Evolutionary conservation across 1,140 invertebrate species (phyloP), one percentile per base, ranked within the genome.

Genomic region (Laupala kohalensis): DNA sequence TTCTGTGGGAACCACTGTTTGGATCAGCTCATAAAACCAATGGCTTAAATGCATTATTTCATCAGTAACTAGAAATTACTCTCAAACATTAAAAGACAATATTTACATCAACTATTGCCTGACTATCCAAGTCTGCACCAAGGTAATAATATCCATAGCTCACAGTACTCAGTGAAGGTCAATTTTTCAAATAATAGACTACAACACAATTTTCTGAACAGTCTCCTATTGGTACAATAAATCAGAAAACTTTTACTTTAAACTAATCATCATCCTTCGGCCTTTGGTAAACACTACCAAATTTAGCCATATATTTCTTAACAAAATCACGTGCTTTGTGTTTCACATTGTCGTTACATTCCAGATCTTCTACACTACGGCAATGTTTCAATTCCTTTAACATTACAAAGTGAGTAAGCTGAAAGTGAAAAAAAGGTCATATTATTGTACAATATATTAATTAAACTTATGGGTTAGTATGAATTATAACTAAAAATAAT

Each of bases 321-420:
- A 99, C 92, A 81, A 94, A 98, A 80, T 96, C 96, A 79, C 91
- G 92, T 2, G 95, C 93, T 83, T 98, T 98, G 73, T 91, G 87
- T 75, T 92, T 93, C 0, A 98, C 95, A 73, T 92, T 95, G 71
- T 97, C 94, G 73, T 93, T 96, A 75, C 95, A 93, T 74, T 92
- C 87, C 30, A 97, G 79, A 75, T 95, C 91, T 76, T 95, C 93
- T 0, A 94, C 90, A 70, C 88, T 89, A 71, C 90, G 89, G 77
- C 94, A 95, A 77, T 97, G 94, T 77, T 95, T 96, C 78, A 96
- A 81, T 81, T 98, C 96, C 83, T 99, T 98, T 66, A 94, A 86
- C 86, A 97, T 90, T n/a, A 99, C 93, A 81, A 96, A 94, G 81
- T 97, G 94, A 0, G 95, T 98, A 25, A 98, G 82, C 95, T 97